A percentile compares a stretch with the other conserved stretches of the same genome.
Evolutionary conservation across 2,797 vertebrate species (phyloP).

Genomic region (Neosilurus mollespiculum): DNA sequence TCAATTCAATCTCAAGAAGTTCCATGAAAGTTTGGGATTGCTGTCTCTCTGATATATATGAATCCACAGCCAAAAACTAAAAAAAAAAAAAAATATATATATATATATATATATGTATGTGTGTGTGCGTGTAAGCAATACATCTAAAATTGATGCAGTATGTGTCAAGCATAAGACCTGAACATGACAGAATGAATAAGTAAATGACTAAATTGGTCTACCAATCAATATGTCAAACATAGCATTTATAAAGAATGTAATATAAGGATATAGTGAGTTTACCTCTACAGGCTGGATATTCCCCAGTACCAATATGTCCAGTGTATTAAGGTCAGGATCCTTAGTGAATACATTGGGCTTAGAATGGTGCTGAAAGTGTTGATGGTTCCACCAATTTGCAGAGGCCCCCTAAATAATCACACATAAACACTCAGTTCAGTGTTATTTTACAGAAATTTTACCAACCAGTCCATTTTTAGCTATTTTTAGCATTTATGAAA

Average conservation of each 20-base stretch:
- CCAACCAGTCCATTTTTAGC: too few species aligned
- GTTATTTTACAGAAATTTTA: too few species aligned
- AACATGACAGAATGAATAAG: background rate
- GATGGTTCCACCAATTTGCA: slow-evolving; percentile 96
- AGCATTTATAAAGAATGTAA: background rate
- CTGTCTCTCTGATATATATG: too few species aligned
- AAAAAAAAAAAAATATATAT: too few species aligned
- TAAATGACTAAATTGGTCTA: background rate
- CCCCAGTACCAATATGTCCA: slow-evolving; percentile 86
- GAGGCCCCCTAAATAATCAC: slow-evolving; percentile 82
- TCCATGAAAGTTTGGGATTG: too few species aligned
- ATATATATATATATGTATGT: too few species aligned
- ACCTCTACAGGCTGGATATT: slow-evolving; percentile 88
- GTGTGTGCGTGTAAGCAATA: background rate
- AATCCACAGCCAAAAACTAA: too few species aligned
- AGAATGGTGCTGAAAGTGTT: slow-evolving; percentile 93
- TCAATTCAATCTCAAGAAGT: too few species aligned
- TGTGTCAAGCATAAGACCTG: background rate
- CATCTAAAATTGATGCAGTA: background rate
- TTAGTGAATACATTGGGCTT: slow-evolving; percentile 92
- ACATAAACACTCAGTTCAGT: slow-evolving; percentile 4
- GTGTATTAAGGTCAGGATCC: slow-evolving; percentile 93
- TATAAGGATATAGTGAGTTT: slow-evolving; percentile 3
- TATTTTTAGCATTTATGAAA: too few species aligned
- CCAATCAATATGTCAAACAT: background rate